These are phyloP conservation scores for Temnothorax curvispinosus DNA, from an alignment of 1,140 invertebrate species.

Conservation along the genomic window DNA sequence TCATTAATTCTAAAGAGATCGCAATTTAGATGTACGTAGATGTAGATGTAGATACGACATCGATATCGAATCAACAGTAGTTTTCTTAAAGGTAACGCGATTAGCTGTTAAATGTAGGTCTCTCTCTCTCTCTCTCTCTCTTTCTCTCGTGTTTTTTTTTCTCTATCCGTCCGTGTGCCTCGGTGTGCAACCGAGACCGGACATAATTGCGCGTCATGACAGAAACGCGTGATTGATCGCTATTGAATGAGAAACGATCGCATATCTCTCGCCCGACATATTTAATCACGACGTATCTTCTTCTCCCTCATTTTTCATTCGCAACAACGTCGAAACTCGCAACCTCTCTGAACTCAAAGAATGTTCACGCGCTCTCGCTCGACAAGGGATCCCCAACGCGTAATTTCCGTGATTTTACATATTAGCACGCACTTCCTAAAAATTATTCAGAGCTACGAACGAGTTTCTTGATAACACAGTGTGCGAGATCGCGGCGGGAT, in stretches of 20 bases:
- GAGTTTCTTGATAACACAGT: background rate
- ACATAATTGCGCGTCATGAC: slow-evolving; percentile 3
- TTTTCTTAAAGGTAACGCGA: slow-evolving; percentile 67
- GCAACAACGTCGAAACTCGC: slow-evolving; percentile 2
- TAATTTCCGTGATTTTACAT: background rate
- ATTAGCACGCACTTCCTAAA: background rate
- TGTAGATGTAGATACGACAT: slow-evolving; percentile 66
- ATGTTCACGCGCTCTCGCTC: background rate
- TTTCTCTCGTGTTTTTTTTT: background rate
- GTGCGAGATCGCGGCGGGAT: too few relatives aligned
- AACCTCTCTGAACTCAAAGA: background rate
- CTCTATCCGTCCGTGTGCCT: background rate
- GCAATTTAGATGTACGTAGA: slow-evolving; percentile 59
- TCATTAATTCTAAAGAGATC: slow-evolving; percentile 78
- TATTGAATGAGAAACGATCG: slow-evolving; percentile 52
- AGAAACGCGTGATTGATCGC: slow-evolving; percentile 56
- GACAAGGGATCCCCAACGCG: background rate
- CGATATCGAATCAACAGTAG: slow-evolving; percentile 78
- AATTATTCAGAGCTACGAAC: background rate
- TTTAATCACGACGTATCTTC: slow-evolving; percentile 17
- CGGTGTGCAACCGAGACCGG: background rate
- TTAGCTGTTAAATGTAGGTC: slow-evolving; percentile 69
- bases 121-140: background rate
- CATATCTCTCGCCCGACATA: slow-evolving; percentile 30
- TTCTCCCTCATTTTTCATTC: slow-evolving; percentile 14